A percentile compares a stretch with the other conserved stretches of the same genome.
Conservation (phyloP, 2,888 invertebrate species). For the Chrysolina oricalcia region DNA sequence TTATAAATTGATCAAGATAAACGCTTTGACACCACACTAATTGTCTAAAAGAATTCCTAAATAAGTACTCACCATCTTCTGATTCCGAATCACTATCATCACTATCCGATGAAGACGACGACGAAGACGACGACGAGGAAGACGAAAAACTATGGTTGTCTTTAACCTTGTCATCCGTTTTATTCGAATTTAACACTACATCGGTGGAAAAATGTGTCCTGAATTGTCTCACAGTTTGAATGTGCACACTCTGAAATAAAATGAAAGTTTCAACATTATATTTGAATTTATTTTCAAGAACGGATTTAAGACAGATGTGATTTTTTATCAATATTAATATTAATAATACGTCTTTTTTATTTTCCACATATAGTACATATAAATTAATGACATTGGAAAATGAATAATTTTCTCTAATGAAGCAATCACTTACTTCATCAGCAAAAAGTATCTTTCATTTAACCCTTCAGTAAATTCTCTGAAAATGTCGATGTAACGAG, state of each 20-base stretch:
- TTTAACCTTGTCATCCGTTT: slow-evolving; percentile 36
- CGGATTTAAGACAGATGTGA: no score
- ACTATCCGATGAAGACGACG: slow-evolving; percentile 62
- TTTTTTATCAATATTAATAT: no score
- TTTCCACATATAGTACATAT: no score
- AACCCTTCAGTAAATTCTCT: no score
- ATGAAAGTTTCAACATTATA: not conserved
- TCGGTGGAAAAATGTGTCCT: slow-evolving; percentile 63
- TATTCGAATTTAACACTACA: slow-evolving; percentile 55
- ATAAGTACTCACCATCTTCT: slow-evolving; percentile 66
- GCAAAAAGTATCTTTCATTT: no score
- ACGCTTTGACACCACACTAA: not conserved
- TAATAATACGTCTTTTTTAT: no score
- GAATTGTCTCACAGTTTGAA: slow-evolving; percentile 60
- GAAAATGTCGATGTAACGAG: no score
- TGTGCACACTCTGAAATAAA: slow-evolving; percentile 61
- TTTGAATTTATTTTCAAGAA: not conserved
- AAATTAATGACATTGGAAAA: no score
- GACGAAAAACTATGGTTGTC: slow-evolving; percentile 51
- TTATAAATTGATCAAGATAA: no score
- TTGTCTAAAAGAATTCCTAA: slow-evolving; percentile 7
- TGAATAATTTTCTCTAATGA: no score
- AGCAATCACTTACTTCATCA: no score
- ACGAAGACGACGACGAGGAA: slow-evolving; percentile 47
- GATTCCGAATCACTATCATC: slow-evolving; percentile 64